A percentile compares a stretch with the other conserved stretches of the same genome.
Conservation (phyloP, 2,888 invertebrate genomes). For the Lasioglossum morio region DNA sequence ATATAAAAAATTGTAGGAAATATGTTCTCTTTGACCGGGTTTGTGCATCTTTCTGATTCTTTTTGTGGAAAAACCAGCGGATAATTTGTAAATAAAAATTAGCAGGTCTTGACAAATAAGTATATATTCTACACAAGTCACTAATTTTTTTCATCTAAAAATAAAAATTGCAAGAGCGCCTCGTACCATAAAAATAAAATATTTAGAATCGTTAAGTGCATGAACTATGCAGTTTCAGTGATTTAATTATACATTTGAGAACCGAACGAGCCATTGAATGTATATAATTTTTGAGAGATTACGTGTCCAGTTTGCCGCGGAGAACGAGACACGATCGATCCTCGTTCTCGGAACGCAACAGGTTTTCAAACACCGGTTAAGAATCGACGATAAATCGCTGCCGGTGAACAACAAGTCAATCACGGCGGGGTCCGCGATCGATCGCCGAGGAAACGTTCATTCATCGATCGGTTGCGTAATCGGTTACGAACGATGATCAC, state of each 20-base stretch:
- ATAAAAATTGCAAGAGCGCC: background rate
- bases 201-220: background rate
- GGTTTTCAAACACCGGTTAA: background rate
- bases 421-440: conserved; percentile 18
- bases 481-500: conserved; percentile 14
- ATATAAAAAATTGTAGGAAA: too few relatives aligned
- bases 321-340: background rate
- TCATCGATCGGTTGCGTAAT: conserved; percentile 43
- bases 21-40: too few relatives aligned
- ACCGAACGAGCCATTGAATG: background rate
- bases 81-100: too few relatives aligned
- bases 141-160: background rate
- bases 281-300: background rate
- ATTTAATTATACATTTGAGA: background rate
- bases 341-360: background rate
- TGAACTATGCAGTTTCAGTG: background rate
- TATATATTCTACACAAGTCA: background rate
- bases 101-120: background rate
- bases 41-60: too few relatives aligned
- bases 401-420: conserved; percentile 29
- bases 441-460: conserved; percentile 29
- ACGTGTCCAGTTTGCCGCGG: background rate
- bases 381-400: background rate
- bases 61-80: too few relatives aligned
- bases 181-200: background rate